Base-by-base conservation (phyloP, 2,888 invertebrate species). In the Drosophila paracracens region DNA sequence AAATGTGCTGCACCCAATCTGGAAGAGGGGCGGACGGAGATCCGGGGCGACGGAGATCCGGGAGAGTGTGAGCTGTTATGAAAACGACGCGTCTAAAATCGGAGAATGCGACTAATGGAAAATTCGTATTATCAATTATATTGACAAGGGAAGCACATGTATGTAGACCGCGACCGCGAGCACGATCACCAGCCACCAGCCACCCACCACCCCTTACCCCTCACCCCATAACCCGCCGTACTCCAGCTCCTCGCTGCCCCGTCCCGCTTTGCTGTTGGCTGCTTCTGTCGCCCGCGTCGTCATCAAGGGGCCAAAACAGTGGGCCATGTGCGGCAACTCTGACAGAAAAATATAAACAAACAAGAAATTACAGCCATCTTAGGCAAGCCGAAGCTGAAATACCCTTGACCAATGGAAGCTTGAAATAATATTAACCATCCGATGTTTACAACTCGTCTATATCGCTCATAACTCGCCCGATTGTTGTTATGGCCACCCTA, bases 41-140 rank as follows among this genome's bases (percentile, higher is more conserved):
- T 11, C 33, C 33, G 25, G 27, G 33, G 35, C 10, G 11, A 2
- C 1, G 36, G 54, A 6, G 13, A 18, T 46, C 53, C 21, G n/a
- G 35, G 51, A 29, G 27, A 38, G 40, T 61, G 71, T 53, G 46
- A 52, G 62, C 31, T 73, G 76, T 63, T 82, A 70, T 73, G 76
- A 63, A 71, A 74, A 70, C 74, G 82, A 70, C 67, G 71, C 70
- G 81, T 83, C 87, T 79, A 86, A 86, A 83, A 81, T 74, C 72
- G 72, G 69, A 66, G 83, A 90, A 89, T 84, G 86, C 89, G 88
- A 91, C 91, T 91, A 91, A 91, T 91, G 91, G 91, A 91, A 91
- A 91, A 88, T 91, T 88, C 91, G 88, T 91, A 91, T 91, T 91
- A 90, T 91, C 91, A 91, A 91, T 91, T 90, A 89, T 91, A 91